Percentiles rank a stretch among this genome's conserved stretches.
Evolutionary conservation across 2,888 invertebrate species (phyloP).

Genomic region (Arge pagana): DNA sequence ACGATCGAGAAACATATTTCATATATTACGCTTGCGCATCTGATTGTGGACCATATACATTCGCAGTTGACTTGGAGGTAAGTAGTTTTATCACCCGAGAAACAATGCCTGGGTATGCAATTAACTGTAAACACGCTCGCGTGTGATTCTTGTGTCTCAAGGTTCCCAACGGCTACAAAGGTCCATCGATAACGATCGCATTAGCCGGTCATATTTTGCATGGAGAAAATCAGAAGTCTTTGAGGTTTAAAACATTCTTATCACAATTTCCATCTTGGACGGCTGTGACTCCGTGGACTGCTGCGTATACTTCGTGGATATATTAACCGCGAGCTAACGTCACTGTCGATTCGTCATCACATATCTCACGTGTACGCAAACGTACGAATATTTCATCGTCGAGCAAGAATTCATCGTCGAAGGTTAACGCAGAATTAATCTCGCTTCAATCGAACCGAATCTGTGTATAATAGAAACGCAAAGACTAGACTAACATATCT

Average conservation of each 20-base stretch:
- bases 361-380: no score
- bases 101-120: neutral
- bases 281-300: slow-evolving; percentile 72
- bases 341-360: no score
- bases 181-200: slow-evolving; percentile 63
- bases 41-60: slow-evolving; percentile 63
- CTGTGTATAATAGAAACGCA: no score
- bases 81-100: slow-evolving; percentile 41
- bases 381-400: no score
- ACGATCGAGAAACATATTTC: slow-evolving; percentile 68
- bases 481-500: no score
- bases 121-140: neutral
- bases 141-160: slow-evolving; percentile 41
- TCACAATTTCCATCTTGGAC: slow-evolving; percentile 68
- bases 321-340: slow-evolving; percentile 49
- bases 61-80: slow-evolving; percentile 68
- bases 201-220: slow-evolving; percentile 67
- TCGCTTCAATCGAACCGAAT: no score
- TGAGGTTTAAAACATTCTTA: slow-evolving; percentile 62
- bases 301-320: slow-evolving; percentile 69
- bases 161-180: slow-evolving; percentile 53
- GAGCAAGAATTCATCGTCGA: no score
- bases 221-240: slow-evolving; percentile 61
- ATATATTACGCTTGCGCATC: slow-evolving; percentile 70
- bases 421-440: no score